A percentile compares a stretch with the other conserved stretches of the same genome.
These are phyloP conservation scores for Pristionchus mayeri DNA, from an alignment of 2,888 invertebrate genomes.

Conservation along the genomic window DNA sequence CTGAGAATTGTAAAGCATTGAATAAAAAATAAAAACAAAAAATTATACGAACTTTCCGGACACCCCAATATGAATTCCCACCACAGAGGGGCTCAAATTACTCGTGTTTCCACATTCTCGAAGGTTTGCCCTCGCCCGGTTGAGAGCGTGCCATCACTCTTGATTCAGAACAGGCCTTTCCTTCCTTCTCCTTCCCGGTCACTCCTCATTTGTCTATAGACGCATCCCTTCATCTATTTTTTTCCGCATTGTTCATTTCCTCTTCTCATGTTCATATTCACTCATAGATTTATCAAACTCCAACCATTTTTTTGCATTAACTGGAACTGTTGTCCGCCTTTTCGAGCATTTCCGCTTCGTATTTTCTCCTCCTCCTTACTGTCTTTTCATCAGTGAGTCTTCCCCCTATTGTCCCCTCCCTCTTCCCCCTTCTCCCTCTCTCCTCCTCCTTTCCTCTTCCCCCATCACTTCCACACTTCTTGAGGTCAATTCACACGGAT, in stretches of 20 bases:
- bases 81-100: background rate
- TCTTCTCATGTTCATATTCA: too few relatives aligned
- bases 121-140: background rate
- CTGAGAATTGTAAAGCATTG: too few relatives aligned
- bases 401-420: background rate
- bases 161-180: background rate
- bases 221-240: background rate
- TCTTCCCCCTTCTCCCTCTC: background rate
- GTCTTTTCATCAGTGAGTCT: background rate
- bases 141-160: background rate
- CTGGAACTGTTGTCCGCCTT: too few relatives aligned
- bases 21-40: too few relatives aligned
- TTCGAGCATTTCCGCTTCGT: background rate
- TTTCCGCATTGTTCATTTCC: background rate
- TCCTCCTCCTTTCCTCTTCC: background rate
- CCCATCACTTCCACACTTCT: background rate
- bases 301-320: too few relatives aligned
- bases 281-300: too few relatives aligned
- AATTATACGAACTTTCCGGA: too few relatives aligned
- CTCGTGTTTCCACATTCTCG: background rate
- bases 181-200: background rate
- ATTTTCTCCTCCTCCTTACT: too few relatives aligned
- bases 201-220: background rate
- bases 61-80: too few relatives aligned
- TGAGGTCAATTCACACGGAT: slow-evolving; percentile 46